phyloP scores from a whole-genome alignment of 2,797 vertebrate species.

The Chelon auratus region DNA sequence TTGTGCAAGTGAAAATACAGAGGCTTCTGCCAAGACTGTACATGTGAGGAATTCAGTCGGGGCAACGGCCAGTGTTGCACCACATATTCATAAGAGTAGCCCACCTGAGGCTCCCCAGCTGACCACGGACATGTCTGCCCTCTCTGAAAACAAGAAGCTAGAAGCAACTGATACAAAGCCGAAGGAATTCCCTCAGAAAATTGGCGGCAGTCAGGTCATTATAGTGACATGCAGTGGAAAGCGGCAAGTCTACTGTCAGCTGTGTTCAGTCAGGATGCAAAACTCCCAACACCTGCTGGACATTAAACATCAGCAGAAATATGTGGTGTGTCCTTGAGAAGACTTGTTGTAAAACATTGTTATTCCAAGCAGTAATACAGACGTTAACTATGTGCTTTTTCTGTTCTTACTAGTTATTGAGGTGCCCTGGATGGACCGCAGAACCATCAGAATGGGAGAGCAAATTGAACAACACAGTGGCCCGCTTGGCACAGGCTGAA shows the following conservation, averaged over 20 bases:
- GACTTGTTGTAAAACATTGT: background rate
- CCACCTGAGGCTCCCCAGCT: background rate
- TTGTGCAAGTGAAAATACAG: background rate
- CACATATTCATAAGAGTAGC: background rate
- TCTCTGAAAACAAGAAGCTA: background rate
- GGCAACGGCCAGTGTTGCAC: background rate
- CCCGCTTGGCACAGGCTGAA: slow-evolving; percentile 35
- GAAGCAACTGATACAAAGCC: background rate
- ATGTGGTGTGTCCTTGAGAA: slow-evolving; percentile 57
- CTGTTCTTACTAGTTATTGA: slow-evolving; percentile 49
- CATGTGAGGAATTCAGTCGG: background rate
- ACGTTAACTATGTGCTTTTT: background rate
- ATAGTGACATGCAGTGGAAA: slow-evolving; percentile 36
- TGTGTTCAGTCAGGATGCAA: slow-evolving; percentile 59
- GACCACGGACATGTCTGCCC: background rate
- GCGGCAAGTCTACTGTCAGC: slow-evolving; percentile 65
- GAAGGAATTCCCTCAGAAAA: background rate
- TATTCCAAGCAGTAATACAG: background rate
- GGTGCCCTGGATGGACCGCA: slow-evolving; percentile 30
- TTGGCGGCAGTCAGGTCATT: slow-evolving; percentile 61
- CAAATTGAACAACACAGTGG: slow-evolving; percentile 19
- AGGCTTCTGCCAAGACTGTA: background rate
- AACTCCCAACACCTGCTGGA: slow-evolving; percentile 8
- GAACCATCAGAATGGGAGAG: background rate
- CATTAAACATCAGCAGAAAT: slow-evolving; percentile 47